A percentile compares a stretch with the other conserved stretches of the same genome.
phyloP scores from a whole-genome alignment of 2,797 vertebrate species.

The Echeneis naucrates region DNA sequence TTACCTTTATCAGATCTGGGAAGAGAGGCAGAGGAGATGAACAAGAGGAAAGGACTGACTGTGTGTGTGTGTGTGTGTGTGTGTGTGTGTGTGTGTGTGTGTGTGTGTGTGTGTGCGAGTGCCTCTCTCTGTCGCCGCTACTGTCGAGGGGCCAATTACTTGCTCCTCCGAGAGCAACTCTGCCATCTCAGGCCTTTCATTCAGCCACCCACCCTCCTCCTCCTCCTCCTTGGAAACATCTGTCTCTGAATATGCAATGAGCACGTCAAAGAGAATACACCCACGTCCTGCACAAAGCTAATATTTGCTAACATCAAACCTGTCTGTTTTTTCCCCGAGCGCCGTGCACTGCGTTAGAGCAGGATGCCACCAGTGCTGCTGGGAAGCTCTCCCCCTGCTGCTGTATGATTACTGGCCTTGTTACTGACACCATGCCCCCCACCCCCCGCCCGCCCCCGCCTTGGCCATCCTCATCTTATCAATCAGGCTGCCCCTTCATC shows the following conservation, averaged over 20 bases:
- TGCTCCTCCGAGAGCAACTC: conserved; percentile 85
- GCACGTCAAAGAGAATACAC: conserved; percentile 75
- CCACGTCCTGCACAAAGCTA: conserved; percentile 78
- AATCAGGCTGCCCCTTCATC: conserved; percentile 24
- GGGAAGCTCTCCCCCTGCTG: conserved; percentile 63
- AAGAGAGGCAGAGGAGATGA: conserved; percentile 76
- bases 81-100: conserved; percentile 52
- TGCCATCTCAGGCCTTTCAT: conserved; percentile 81
- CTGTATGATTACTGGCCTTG: conserved; percentile 72
- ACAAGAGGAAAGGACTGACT: conserved; percentile 34
- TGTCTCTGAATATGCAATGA: conserved; percentile 89
- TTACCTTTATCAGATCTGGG: conserved; percentile 90
- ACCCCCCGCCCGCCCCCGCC: conserved; percentile 58
- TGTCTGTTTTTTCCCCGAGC: conserved; percentile 73
- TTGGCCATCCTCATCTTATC: conserved; percentile 54
- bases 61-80: conserved; percentile 23
- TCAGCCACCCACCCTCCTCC: conserved; percentile 63
- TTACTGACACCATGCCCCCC: conserved; percentile 73
- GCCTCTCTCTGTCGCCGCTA: conserved; percentile 78
- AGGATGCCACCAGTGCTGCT: conserved; percentile 61
- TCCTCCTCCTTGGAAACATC: conserved; percentile 81
- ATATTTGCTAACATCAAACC: conserved; percentile 87
- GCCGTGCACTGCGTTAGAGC: conserved; percentile 48
- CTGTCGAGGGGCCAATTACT: conserved; percentile 90
- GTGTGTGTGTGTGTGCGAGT: conserved; percentile 55